These are phyloP conservation scores for Oryctes rhinoceros DNA, from an alignment of 1,140 invertebrate genomes.

Conservation along the genomic window DNA sequence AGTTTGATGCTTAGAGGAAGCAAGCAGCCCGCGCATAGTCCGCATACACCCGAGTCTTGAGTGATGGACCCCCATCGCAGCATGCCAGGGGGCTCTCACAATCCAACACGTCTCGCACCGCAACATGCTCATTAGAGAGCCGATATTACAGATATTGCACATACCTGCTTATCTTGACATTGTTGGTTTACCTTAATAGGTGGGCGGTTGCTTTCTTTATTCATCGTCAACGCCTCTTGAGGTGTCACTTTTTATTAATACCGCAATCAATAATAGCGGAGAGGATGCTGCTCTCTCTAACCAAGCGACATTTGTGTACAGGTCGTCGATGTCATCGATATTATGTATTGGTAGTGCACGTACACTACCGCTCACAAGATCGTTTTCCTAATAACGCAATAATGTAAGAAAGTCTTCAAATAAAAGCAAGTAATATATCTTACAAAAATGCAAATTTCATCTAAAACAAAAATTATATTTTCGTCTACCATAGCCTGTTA, in stretches of 20 bases:
- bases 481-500: too few relatives aligned
- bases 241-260: constrained; percentile 32
- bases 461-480: too few relatives aligned
- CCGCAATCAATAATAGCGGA: constrained; percentile 19
- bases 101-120: constrained; percentile 37
- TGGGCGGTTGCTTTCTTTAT: constrained; percentile 33
- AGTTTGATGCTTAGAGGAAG: constrained; percentile 34
- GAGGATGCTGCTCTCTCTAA: background rate
- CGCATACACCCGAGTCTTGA: constrained; percentile 22
- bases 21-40: constrained; percentile 5
- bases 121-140: constrained; percentile 38
- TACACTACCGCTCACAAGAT: too few relatives aligned
- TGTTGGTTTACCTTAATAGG: constrained; percentile 40
- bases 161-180: constrained; percentile 33
- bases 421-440: too few relatives aligned
- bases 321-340: background rate
- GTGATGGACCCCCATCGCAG: constrained; percentile 40
- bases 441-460: too few relatives aligned
- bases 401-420: too few relatives aligned
- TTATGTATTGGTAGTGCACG: background rate
- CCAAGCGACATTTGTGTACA: background rate
- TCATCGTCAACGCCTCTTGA: constrained; percentile 13
- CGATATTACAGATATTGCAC: constrained; percentile 41
- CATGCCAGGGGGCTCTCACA: constrained; percentile 35
- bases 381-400: too few relatives aligned